phyloP scores from a whole-genome alignment of 2,888 invertebrate genomes.

The Elysia crispata region DNA sequence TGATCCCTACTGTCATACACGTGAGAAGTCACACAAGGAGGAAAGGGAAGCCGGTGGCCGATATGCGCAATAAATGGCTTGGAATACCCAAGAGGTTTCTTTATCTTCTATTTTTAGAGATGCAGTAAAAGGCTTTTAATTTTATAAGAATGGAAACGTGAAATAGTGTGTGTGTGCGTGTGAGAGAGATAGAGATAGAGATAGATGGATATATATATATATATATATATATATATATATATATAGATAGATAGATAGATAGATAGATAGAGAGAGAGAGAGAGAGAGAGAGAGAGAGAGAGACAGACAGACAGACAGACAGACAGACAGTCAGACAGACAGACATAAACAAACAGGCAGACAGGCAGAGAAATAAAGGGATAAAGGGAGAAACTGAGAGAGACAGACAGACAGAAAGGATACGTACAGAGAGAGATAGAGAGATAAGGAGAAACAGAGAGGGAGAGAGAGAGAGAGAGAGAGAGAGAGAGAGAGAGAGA shows the following conservation, averaged over 20 bases:
- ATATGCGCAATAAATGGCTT: too few species aligned
- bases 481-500: slow-evolving; percentile 1
- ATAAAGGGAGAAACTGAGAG: background rate
- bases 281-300: background rate
- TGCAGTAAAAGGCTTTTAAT: too few species aligned
- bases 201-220: too few species aligned
- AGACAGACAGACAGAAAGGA: background rate
- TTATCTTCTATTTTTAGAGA: too few species aligned
- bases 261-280: slow-evolving; percentile 1
- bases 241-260: slow-evolving; percentile 6
- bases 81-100: too few species aligned
- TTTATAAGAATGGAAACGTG: too few species aligned
- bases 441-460: background rate
- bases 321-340: too few species aligned
- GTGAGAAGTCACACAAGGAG: too few species aligned
- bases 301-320: background rate
- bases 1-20: too few species aligned
- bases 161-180: too few species aligned
- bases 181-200: too few species aligned
- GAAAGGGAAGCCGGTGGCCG: too few species aligned
- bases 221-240: background rate
- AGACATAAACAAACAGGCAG: background rate
- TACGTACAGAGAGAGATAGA: background rate
- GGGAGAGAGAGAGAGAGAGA: background rate
- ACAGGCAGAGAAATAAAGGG: background rate